Evolutionary conservation across 2,113 vertebrate genomes (phyloP), one percentile per base, ranked within the genome.

Genomic region (Ranitomeya imitator): DNA sequence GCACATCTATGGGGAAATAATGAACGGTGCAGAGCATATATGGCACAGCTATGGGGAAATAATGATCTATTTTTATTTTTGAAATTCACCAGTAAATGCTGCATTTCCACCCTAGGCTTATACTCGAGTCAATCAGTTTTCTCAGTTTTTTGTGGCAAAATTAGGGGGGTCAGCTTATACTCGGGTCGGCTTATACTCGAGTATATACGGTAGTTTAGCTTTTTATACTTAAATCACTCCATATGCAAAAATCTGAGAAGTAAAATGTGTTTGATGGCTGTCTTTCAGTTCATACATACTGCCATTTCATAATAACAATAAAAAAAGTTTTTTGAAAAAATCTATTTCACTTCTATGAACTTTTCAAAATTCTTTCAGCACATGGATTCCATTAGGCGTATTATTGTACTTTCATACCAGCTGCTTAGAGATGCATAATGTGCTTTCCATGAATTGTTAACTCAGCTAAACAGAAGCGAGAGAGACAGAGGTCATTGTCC

Each of bases 401-500:
- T 26, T 51, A 51, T 55, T 84, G 63, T 31, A 84, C 82, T 55
- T 84, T 26, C 14, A 9, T 52, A 83, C 61, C 63, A 12, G 51
- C 82, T 84, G 45, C 82, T 84, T 71, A 71, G 65, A 84, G 82
- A 55, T 84, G 63, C 82, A 55, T 71, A 84, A 84, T 52, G 65
- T 71, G 19, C 45, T 67, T 54, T 3, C 63, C 31, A 65, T 45
- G 82, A 84, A 26, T 84, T 84, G 82, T 84, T 65, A 84, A 84
- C 45, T 84, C 82, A 84, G 82, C 82, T 71, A 84, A 71, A 84
- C 82, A 84, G 82, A 12, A 83, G 37, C 52, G 31, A 10, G 23
- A 84, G 65, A 55, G 65, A 51, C 82, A 31, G 65, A 84, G 82
- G 82, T 84, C 82, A 84, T 71, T 71, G 82, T 69, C 82, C 63